These are phyloP conservation scores for Papilio xuthus DNA, from an alignment of 1,140 invertebrate species.

Conservation along the genomic window DNA sequence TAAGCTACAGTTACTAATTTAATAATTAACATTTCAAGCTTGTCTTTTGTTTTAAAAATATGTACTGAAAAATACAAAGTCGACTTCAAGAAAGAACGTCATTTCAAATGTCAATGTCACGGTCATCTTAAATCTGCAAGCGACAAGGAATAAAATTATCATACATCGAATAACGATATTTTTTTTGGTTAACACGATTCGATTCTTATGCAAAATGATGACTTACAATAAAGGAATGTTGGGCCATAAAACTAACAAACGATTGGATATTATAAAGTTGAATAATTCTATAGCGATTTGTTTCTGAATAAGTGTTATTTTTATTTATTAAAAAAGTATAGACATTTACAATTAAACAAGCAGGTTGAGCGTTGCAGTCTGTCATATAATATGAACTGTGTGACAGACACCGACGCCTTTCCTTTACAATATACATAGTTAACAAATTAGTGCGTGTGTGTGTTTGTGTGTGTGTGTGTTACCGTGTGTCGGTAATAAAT, in stretches of 20 bases:
- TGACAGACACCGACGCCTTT: no score
- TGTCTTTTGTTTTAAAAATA: background rate
- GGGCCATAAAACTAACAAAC: conserved; percentile 12
- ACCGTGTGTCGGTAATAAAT: no score
- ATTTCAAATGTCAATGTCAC: conserved; percentile 1
- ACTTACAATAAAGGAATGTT: conserved; percentile 18
- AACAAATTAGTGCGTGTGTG: no score
- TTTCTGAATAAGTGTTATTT: background rate
- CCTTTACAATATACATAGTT: no score
- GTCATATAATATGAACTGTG: no score
- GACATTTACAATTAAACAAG: no score
- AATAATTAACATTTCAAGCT: no score
- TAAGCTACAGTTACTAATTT: no score
- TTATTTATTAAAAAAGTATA: no score
- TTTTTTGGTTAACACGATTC: conserved; percentile 12
- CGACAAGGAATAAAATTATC: conserved; percentile 17
- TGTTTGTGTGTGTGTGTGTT: no score
- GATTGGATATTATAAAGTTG: background rate
- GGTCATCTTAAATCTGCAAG: background rate
- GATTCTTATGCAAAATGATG: conserved; percentile 26
- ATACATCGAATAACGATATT: conserved; percentile 1
- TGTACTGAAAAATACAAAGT: background rate
- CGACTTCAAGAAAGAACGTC: background rate
- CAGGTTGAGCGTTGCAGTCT: no score
- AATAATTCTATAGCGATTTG: background rate